A percentile compares a stretch with the other conserved stretches of the same genome.
These are phyloP conservation scores for Ceratina japonica DNA, from an alignment of 1,140 invertebrate species.

Conservation along the genomic window DNA sequence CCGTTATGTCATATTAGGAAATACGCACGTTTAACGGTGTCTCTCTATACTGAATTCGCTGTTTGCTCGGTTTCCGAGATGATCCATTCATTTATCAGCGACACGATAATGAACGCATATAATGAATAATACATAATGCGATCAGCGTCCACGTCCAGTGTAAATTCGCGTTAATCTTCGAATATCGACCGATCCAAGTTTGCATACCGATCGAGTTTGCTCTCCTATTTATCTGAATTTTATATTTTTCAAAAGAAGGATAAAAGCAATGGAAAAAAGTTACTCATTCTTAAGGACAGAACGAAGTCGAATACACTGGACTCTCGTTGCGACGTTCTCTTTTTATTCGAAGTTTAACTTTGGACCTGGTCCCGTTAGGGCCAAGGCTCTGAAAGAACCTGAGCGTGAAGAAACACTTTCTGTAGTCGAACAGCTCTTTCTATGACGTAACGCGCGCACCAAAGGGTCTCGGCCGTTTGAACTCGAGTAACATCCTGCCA, in stretches of 20 bases:
- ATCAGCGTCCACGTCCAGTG: not conserved
- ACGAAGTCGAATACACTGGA: not conserved
- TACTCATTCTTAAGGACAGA: no score
- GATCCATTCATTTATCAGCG: not conserved
- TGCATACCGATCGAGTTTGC: not conserved
- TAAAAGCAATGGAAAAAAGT: not conserved
- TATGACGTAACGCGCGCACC: slow-evolving; percentile 53
- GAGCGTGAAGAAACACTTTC: slow-evolving; percentile 62
- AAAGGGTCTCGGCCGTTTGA: slow-evolving; percentile 49
- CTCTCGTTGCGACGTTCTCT: slow-evolving; percentile 50
- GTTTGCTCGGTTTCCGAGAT: not conserved
- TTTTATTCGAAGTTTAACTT: slow-evolving; percentile 44
- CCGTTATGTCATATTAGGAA: slow-evolving; percentile 79
- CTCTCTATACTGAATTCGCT: slow-evolving; percentile 31
- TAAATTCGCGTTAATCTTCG: not conserved
- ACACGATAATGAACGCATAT: not conserved
- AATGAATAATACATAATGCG: not conserved
- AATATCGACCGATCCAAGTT: no score
- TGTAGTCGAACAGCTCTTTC: slow-evolving; percentile 50
- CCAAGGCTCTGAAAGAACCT: slow-evolving; percentile 40
- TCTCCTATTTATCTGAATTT: not conserved
- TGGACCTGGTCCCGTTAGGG: slow-evolving; percentile 61
- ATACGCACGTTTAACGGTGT: slow-evolving; percentile 75
- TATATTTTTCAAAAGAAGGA: not conserved
- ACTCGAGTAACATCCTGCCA: not conserved